Evolutionary conservation across 2,113 vertebrate species (phyloP), one percentile per base, ranked within the genome.

Genomic region (Phoxinus phoxinus): DNA sequence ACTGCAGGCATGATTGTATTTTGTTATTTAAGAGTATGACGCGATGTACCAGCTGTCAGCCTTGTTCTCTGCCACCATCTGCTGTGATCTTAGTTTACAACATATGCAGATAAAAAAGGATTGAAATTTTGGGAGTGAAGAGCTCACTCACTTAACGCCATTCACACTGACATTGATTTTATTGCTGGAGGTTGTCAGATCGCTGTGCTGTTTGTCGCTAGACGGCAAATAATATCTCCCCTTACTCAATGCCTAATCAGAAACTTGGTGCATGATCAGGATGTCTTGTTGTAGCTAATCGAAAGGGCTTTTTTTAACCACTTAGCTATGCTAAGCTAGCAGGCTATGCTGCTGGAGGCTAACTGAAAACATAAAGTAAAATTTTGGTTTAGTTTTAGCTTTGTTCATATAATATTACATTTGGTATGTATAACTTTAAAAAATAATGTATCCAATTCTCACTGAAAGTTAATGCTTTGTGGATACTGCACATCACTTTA

Each of bases 31-130:
- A 86, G 48, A 81, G 65, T 46, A 46, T 44, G 51, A n/a, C 53
- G 32, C 12, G 84, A 53, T 59, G 69, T 23, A 81, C 81, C 81
- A 72, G 67, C 81, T 83, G 80, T 82, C 80, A 48, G 59, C 79
- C 74, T 77, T 44, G 58, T 82, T 82, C 12, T 72, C 23, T 83
- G 32, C 48, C 65, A 83, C 63, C 46, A 72, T 83, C 81, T 83
- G 81, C 67, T 83, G 81, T 56, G 81, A 72, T 72, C 67, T 72
- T 83, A 83, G 19, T 69, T 83, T 83, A 83, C 65, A 83, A 15
- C 67, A 71, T 71, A 82, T 65, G 78, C 35, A 48, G 41, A 67
- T 19, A 81, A 35, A 56, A 30, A 72, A 71, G 30, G 17, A 69
- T 9, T n/a, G 12, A 59, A n/a, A 59, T 23, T 74, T 74, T 17